phyloP scores from a whole-genome alignment of 1,140 invertebrate species.

The Trichomalopsis sarcophagae region DNA sequence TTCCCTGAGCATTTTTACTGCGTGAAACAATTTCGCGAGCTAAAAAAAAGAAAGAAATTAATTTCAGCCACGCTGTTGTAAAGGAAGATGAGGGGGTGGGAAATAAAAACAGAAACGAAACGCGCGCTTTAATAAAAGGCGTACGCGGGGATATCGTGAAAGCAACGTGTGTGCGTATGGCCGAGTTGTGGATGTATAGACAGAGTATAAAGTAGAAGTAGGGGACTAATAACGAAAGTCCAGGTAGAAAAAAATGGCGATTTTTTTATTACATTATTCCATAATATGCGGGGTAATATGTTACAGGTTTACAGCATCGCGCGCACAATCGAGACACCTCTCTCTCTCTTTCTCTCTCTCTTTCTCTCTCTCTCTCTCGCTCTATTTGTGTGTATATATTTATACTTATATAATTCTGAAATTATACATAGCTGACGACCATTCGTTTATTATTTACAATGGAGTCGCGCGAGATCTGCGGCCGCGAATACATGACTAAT shows the following conservation, averaged over 20 bases:
- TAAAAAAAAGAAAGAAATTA: not conserved
- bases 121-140: not conserved
- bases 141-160: not conserved
- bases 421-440: not conserved
- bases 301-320: slow-evolving; percentile 1
- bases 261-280: slow-evolving; percentile 27
- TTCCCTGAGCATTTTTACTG: not conserved
- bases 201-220: not conserved
- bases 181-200: too few species aligned
- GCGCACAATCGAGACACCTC: not conserved
- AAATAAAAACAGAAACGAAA: not conserved
- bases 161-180: not conserved
- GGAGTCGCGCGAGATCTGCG: not conserved
- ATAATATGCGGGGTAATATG: slow-evolving; percentile 22
- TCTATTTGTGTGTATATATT: not conserved
- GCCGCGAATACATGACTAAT: not conserved
- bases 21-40: not conserved
- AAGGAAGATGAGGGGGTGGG: not conserved
- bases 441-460: not conserved
- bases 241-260: slow-evolving; percentile 11
- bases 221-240: not conserved
- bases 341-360: not conserved
- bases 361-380: not conserved
- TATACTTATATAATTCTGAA: not conserved
- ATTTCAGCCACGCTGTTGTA: not conserved